Evolutionary conservation across 2,888 invertebrate species (phyloP), one percentile per base, ranked within the genome.

Genomic region (Calameuta filiformis): DNA sequence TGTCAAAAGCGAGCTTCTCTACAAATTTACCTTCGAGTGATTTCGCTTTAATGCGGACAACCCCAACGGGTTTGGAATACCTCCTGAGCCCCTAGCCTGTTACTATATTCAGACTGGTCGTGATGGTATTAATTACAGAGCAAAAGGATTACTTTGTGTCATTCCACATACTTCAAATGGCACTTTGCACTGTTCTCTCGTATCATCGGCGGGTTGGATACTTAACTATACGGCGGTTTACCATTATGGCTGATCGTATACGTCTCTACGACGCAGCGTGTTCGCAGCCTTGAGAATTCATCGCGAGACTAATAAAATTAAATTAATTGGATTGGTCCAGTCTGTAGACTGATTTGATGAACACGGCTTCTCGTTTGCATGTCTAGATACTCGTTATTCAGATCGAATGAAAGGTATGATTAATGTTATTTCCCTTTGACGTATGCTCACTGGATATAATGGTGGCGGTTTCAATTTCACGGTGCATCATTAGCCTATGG

Each of bases 1-100:
- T 86, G 84, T 85, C 86, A 87, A 87, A 86, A 84, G 81, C 76
- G 77, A 76, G 78, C 78, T 82, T 83, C 83, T 80, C 75, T 78
- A 9, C 56, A 56, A 76, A 79, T 23, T 56, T 56, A 56, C 23
- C 82, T 85, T 81, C 68, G 77, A 76, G 79, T 33, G 78, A 79
- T 81, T 82, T 73, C 68, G 75, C 73, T 81, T 81, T 83, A 82
- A 79, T 31, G 35, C 76, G 31, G 23, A 56, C 23, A 23, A 56
- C 9, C 23, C 15, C 56, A 23, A 15, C 56, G 23, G 56, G 56
- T 9, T 56, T 23, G 6, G 56, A 56, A 56, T 9, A 23, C 56
- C 56, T 56, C 23, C 9, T 1, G 56, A 15, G 23, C 0, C 15
- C 1, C 9, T 56, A 9, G 23, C 23, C 23, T 23, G 23, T 23